A percentile compares a stretch with the other conserved stretches of the same genome.
These are phyloP conservation scores for Drosophila setifemur DNA, from an alignment of 1,140 invertebrate species.

Conservation along the genomic window DNA sequence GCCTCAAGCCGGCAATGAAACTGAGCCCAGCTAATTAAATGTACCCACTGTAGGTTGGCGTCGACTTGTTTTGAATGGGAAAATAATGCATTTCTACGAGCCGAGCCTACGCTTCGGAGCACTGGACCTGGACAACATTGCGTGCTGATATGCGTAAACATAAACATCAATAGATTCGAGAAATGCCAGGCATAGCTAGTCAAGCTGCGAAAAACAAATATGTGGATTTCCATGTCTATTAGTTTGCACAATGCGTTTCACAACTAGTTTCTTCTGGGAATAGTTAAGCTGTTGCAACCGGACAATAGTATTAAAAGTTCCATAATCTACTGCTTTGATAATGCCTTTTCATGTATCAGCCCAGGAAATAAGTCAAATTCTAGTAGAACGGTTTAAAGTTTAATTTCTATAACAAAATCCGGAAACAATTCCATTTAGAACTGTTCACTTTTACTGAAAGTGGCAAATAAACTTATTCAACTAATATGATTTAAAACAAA, in stretches of 20 bases:
- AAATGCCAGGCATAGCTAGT: neutral
- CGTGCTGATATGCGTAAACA: conserved; percentile 47
- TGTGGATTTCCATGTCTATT: conserved; percentile 1
- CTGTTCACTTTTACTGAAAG: neutral
- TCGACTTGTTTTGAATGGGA: conserved; percentile 35
- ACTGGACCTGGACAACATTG: conserved; percentile 32
- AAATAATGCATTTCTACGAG: conserved; percentile 30
- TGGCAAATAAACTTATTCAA: too few relatives aligned
- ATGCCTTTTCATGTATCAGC: too few relatives aligned
- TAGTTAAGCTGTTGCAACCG: neutral
- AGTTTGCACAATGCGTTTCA: neutral
- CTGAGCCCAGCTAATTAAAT: conserved; percentile 25
- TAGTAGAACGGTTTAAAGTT: neutral
- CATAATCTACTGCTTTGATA: too few relatives aligned
- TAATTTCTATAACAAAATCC: too few relatives aligned
- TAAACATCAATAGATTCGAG: neutral
- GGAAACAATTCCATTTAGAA: neutral
- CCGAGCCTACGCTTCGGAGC: conserved; percentile 15
- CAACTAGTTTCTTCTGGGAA: neutral
- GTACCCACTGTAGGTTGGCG: neutral
- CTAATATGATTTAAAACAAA: too few relatives aligned
- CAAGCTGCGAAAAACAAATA: conserved; percentile 15
- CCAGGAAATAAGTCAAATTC: too few relatives aligned
- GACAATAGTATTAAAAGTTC: too few relatives aligned
- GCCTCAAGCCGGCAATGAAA: conserved; percentile 2